A percentile compares a stretch with the other conserved stretches of the same genome.
Evolutionary conservation across 2,888 invertebrate species (phyloP).

Genomic region (Scrobipalpa costella): DNA sequence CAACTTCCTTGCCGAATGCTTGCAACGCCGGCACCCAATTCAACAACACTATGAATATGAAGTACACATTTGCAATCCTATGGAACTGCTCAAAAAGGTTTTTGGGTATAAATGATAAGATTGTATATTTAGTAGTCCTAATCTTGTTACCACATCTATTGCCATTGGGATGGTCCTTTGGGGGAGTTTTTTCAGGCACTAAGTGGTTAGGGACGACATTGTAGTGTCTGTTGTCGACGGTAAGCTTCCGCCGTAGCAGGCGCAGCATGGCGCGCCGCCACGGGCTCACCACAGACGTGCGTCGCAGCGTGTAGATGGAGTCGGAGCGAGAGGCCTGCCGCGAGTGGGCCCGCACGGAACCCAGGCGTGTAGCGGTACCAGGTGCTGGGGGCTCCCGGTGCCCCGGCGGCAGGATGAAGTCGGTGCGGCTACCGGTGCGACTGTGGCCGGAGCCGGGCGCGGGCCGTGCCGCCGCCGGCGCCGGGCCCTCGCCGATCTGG

Average conservation of each 20-base stretch:
- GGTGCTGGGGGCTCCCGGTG: conserved; percentile 84
- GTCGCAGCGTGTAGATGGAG: conserved; percentile 92
- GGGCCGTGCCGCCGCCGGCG: conserved; percentile 59
- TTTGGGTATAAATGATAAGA: conserved; percentile 96
- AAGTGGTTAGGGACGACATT: conserved; percentile 92
- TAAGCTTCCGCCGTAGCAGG: conserved; percentile 82
- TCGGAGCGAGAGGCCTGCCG: conserved; percentile 94
- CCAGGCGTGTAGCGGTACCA: conserved; percentile 72
- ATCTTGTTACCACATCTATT: conserved; percentile 91
- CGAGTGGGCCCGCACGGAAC: conserved; percentile 81
- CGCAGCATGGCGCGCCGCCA: conserved; percentile 85
- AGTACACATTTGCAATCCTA: conserved; percentile 98
- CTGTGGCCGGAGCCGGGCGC: conserved; percentile 84
- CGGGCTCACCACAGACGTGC: conserved; percentile 85
- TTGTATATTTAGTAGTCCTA: conserved; percentile 96
- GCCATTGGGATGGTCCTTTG: conserved; percentile 92
- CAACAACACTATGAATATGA: conserved; percentile 96
- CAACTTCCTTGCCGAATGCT: conserved; percentile 97
- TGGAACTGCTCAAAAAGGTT: conserved; percentile 99
- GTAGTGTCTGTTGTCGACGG: conserved; percentile 85
- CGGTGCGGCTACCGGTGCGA: conserved; percentile 92
- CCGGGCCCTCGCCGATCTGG: conserved; percentile 86
- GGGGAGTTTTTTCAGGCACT: conserved; percentile 89
- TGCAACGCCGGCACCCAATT: conserved; percentile 98
- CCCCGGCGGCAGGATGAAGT: conserved; percentile 93